Conservation (phyloP, 2,797 vertebrate genomes). For the Danio choprae region DNA sequence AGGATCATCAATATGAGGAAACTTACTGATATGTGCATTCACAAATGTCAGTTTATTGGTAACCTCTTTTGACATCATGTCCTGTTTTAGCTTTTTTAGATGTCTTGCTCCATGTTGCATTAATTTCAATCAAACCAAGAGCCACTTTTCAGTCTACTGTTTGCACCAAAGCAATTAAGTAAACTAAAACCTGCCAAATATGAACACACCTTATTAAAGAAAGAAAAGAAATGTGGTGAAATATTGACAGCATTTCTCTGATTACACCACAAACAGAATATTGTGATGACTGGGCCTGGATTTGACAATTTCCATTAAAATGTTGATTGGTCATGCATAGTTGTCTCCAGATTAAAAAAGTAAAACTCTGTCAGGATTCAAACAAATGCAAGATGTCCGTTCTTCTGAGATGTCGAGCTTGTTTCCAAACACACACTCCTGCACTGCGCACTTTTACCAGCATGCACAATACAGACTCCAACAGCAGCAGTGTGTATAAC, state of each 20-base stretch:
- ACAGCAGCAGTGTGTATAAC: background rate
- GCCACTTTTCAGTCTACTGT: no score
- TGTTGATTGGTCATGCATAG: background rate
- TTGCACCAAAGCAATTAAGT: no score
- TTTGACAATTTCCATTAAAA: background rate
- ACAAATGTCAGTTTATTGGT: no score
- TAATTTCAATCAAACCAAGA: no score
- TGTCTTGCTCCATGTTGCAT: no score
- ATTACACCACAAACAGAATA: background rate
- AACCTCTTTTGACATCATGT: no score
- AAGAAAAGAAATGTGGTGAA: background rate
- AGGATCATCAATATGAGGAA: no score
- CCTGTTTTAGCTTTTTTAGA: no score
- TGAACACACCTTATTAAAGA: no score
- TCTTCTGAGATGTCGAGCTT: background rate
- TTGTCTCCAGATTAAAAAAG: background rate
- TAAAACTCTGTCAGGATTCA: background rate
- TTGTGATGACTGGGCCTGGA: background rate
- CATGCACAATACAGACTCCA: background rate
- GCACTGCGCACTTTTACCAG: background rate
- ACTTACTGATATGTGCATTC: no score
- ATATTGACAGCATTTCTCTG: background rate
- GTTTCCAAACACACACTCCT: background rate
- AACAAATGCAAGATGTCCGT: constrained; percentile 3
- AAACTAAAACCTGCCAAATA: no score